Percentiles rank a stretch among this genome's conserved stretches.
phyloP scores from a whole-genome alignment of 2,113 vertebrate species.

The Cochlearius cochlearius region DNA sequence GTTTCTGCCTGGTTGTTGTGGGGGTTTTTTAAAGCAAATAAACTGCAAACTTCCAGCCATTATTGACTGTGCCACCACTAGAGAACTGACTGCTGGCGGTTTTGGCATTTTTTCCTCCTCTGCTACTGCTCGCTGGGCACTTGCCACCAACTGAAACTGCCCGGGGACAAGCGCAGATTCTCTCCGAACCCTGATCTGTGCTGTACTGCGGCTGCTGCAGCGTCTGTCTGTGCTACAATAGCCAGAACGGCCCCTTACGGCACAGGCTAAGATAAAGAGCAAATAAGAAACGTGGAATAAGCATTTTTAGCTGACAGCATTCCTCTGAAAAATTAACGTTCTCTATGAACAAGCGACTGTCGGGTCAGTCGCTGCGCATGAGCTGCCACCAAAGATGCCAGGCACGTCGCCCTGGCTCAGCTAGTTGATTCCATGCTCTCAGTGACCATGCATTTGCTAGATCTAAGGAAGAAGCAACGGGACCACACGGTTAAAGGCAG shows the following conservation, averaged over 20 bases:
- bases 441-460: neutral
- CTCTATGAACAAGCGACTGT: neutral
- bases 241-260: neutral
- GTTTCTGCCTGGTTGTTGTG: neutral
- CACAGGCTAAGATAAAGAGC: neutral
- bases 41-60: neutral
- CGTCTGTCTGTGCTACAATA: fast-evolving
- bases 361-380: neutral
- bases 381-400: neutral
- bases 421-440: neutral
- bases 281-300: neutral
- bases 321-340: neutral
- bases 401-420: neutral
- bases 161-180: fast-evolving
- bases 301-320: neutral
- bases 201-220: neutral
- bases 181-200: neutral
- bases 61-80: neutral
- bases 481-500: neutral
- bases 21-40: neutral
- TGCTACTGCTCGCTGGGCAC: neutral
- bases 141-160: neutral
- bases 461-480: neutral
- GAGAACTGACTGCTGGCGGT: neutral
- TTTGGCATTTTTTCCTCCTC: neutral